These are phyloP conservation scores for Melitaea athalia DNA, from an alignment of 2,888 invertebrate species.

Conservation along the genomic window DNA sequence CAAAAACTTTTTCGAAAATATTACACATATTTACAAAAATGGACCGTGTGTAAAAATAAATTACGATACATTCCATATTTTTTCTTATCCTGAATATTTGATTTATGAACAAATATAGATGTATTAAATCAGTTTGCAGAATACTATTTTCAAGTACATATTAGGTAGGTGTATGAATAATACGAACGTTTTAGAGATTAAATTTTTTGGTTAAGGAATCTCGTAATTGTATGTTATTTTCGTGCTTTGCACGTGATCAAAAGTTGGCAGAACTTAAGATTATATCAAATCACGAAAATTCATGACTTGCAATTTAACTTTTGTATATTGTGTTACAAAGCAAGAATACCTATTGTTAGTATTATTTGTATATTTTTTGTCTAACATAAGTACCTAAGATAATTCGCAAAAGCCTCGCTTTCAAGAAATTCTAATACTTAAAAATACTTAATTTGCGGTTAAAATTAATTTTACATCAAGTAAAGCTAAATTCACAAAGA, in stretches of 20 bases:
- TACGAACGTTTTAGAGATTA: background rate
- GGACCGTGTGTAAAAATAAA: too few species aligned
- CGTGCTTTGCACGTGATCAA: conserved; percentile 22
- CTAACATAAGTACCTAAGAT: background rate
- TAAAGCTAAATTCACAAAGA: conserved; percentile 45
- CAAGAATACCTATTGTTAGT: background rate
- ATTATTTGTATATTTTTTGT: background rate
- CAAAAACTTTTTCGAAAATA: background rate
- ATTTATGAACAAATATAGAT: too few species aligned
- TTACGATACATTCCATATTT: too few species aligned
- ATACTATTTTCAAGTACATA: background rate
- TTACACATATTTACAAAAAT: too few species aligned
- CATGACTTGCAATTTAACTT: conserved; percentile 34
- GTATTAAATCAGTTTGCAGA: too few species aligned
- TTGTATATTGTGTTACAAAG: conserved; percentile 18
- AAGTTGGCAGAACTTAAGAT: conserved; percentile 28
- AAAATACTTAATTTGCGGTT: background rate
- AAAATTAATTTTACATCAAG: background rate
- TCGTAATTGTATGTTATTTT: background rate
- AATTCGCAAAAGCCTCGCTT: too few species aligned
- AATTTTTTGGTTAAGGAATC: background rate
- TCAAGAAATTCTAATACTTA: too few species aligned
- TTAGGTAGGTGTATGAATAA: background rate
- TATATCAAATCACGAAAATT: conserved; percentile 39
- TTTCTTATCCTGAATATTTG: too few species aligned